Conservation (phyloP, 2,797 vertebrate species). For the Epinephelus awoara region DNA sequence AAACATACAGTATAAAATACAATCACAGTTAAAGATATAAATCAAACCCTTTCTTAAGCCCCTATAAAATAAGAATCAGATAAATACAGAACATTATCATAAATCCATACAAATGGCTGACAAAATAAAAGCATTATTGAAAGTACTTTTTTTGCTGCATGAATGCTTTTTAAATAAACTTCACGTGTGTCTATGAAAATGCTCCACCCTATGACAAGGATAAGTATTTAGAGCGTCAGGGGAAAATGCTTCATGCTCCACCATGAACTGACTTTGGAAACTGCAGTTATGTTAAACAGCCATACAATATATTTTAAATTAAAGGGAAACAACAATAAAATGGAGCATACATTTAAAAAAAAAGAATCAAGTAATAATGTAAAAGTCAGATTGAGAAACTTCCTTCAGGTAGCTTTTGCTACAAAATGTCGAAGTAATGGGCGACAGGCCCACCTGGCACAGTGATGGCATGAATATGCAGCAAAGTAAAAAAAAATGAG, state of each 20-base stretch:
- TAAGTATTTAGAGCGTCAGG: neutral
- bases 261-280: conserved; percentile 23
- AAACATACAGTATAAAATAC: conserved; percentile 76
- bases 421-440: conserved; percentile 10
- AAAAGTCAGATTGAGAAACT: conserved; percentile 8
- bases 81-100: conserved; percentile 69
- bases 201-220: neutral
- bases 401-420: neutral
- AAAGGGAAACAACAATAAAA: conserved; percentile 44
- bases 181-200: neutral
- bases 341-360: neutral
- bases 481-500: neutral
- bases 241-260: neutral
- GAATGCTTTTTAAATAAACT: conserved; percentile 45
- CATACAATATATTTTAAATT: conserved; percentile 52
- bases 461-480: conserved; percentile 40
- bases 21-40: conserved; percentile 68
- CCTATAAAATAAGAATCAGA: conserved; percentile 67
- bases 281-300: conserved; percentile 35
- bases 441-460: conserved; percentile 28
- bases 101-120: conserved; percentile 54
- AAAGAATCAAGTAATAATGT: conserved; percentile 29
- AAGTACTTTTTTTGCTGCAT: conserved; percentile 32
- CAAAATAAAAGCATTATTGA: conserved; percentile 39
- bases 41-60: conserved; percentile 56